Conservation (phyloP, 2,113 vertebrate species). For the Casuarius casuarius region DNA sequence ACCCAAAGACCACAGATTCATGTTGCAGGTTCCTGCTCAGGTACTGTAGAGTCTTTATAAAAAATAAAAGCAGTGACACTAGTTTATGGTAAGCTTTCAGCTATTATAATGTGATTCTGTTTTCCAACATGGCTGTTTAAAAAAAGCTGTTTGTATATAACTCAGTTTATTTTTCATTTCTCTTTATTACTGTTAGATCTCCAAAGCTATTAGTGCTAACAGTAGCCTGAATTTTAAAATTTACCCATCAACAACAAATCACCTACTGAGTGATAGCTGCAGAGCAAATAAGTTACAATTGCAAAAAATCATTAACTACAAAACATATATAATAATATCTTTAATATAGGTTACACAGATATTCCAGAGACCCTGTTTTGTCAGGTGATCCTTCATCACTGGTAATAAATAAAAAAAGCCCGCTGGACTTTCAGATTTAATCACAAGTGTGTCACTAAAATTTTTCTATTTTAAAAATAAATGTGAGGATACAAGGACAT, state of each 20-base stretch:
- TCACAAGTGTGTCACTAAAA: not conserved
- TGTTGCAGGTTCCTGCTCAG: not conserved
- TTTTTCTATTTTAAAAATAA: not conserved
- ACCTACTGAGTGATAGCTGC: not conserved
- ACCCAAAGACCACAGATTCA: not conserved
- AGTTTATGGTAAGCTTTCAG: too few species aligned
- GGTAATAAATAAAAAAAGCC: too few species aligned
- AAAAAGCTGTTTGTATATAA: too few species aligned
- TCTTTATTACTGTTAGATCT: too few species aligned
- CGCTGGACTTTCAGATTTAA: too few species aligned
- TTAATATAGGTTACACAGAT: too few species aligned
- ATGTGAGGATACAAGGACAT: not conserved
- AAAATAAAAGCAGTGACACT: not conserved
- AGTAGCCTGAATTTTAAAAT: not conserved
- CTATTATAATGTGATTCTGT: too few species aligned
- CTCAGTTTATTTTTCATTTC: too few species aligned
- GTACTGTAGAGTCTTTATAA: not conserved
- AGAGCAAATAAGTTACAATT: not conserved
- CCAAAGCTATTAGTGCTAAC: not conserved
- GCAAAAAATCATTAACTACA: not conserved
- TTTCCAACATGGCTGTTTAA: too few species aligned
- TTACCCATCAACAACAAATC: not conserved
- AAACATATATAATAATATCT: too few species aligned
- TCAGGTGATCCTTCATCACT: too few species aligned
- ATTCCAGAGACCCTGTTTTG: too few species aligned